Evolutionary conservation across 2,797 vertebrate species (phyloP).

Genomic region (Cyprinodon diabolis): DNA sequence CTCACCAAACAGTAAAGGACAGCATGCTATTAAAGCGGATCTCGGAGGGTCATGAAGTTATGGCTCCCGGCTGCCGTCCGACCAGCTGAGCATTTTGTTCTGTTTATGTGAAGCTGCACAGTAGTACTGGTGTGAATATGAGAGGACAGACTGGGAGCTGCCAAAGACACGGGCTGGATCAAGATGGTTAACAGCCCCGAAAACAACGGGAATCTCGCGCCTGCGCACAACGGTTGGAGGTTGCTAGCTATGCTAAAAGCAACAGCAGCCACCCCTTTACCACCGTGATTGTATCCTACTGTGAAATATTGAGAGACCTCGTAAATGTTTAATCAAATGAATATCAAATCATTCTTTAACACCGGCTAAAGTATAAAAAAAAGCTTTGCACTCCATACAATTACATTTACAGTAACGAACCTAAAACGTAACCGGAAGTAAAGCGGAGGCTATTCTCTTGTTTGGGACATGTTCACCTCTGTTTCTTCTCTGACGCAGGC

Average conservation of each 20-base stretch:
- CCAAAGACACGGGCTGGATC: constrained; percentile 48
- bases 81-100: constrained; percentile 60
- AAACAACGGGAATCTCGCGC: neutral
- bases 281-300: too few species aligned
- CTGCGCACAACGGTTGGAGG: constrained; percentile 1
- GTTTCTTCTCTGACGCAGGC: constrained; percentile 77
- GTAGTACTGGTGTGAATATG: constrained; percentile 60
- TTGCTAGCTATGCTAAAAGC: neutral
- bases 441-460: neutral
- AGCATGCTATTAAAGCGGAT: constrained; percentile 40
- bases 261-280: neutral
- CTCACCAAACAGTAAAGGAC: constrained; percentile 59
- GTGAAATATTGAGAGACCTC: neutral
- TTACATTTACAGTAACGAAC: neutral
- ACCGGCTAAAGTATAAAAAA: neutral
- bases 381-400: neutral
- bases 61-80: constrained; percentile 19
- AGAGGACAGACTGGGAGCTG: constrained; percentile 71
- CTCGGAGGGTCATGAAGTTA: constrained; percentile 36
- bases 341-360: neutral
- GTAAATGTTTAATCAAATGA: neutral
- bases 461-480: constrained; percentile 4
- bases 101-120: constrained; percentile 57
- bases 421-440: constrained; percentile 5
- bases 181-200: constrained; percentile 35